Base-by-base conservation (phyloP, 2,888 invertebrate species). In the Mylabris sibirica region DNA sequence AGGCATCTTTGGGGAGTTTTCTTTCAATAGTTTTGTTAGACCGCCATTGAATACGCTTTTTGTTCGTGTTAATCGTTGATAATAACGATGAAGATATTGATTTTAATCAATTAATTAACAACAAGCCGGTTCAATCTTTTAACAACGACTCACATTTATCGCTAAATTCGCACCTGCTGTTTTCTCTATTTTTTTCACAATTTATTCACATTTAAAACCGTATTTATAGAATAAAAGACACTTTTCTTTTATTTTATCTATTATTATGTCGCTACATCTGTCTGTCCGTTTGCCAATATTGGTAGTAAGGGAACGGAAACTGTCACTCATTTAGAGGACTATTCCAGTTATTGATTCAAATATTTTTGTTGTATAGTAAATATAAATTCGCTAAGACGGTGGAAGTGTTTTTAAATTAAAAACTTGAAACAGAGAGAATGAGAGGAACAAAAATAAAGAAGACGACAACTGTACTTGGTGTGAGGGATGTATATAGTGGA, bases 371-470 rank as follows among this genome's bases (percentile, higher is more conserved):
- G 44, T 41, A 41, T 2, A 17, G n/a, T n/a, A 3, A 17, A 44
- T n/a, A 4, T 3, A 44, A 44, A 44, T 9, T 11, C 49, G 49
- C 49, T 22, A 49, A 49, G 49, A 49, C 20, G 20, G 26, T 22
- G 61, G 38, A 68, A 64, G 68, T 69, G 68, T 70, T 69, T 67
- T 68, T 70, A 72, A 72, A 70, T 73, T 73, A 69, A 71, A 72
- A 72, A 70, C 68, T 30, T 30, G 30, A 30, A 30, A 30, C 30
- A 30, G 30, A 30, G 30, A 30, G 30, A 30, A 30, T 8, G 30
- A 4, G 1, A 4, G 30, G 66, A 70, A 66, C 59, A 64, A 60
- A 64, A 44, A 44, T 14, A 44, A 44, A 14, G 20, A 22, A 49
- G n/a, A 49, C 20, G 49, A 20, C 20, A 49, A 72, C 44, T n/a